Base-by-base conservation (phyloP, 2,797 vertebrate genomes). In the Sebastes miniatus region DNA sequence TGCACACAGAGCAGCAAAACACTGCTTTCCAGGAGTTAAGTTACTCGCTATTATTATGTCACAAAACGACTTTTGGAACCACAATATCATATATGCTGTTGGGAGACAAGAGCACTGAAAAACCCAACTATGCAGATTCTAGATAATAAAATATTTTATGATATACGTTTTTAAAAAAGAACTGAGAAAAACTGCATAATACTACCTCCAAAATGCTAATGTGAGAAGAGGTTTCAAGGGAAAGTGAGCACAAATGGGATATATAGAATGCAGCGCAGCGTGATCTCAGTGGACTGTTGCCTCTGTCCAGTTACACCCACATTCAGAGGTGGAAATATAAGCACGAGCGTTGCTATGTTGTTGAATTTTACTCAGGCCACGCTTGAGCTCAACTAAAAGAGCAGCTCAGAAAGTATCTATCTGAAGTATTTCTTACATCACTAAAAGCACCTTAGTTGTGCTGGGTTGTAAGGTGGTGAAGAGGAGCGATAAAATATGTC, bases 231-330 rank as follows among this genome's bases (percentile, higher is more conserved):
- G 54, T 54, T 81, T 81, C 0, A 11, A 56, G 56, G 64, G 34
- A 56, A 80, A 47, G 54, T 62, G 58, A 84, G 73, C 31, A 80
- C 22, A 82, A 77, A 68, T 58, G 39, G 58, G 83, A 62, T 65
- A 24, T 77, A 68, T 22, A 66, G 64, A 88, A 80, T 61, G 77
- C 73, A 81, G 56, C 24, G 81, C 54, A 68, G 39, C 52, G 31
- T 73, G 81, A 84, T 81, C 79, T 81, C 79, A 66, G 79, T n/a
- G 62, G 79, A 76, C 69, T 76, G 71, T 14, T 72, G 57, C 73
- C 14, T 78, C 66, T 65, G 78, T 83, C 81, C 72, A 3, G 71
- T 59, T 76, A 78, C 88, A 67, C 87, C 84, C 84, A 91, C 89
- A 89, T 79, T 84, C 83, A 88, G 79, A 77, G 82, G 76, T 79